Percentiles rank a stretch among this genome's conserved stretches.
These are phyloP conservation scores for Chiloscyllium plagiosum DNA, from an alignment of 2,113 vertebrate genomes.

Conservation along the genomic window DNA sequence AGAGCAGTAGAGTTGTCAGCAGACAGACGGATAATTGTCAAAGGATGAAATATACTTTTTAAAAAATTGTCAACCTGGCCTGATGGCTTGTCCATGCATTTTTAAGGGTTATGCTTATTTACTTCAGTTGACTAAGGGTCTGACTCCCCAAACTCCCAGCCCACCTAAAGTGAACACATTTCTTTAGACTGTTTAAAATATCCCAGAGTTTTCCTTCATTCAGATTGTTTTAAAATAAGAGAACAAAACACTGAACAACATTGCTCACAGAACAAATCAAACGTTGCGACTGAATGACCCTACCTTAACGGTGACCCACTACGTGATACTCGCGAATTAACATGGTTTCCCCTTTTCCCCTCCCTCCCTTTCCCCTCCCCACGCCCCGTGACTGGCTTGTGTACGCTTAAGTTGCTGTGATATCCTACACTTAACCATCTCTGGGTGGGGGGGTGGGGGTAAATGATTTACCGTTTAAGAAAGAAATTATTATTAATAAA, in stretches of 20 bases:
- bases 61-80: background rate
- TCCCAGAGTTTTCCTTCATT: background rate
- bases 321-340: background rate
- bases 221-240: background rate
- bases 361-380: background rate
- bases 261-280: slow-evolving; percentile 17
- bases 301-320: slow-evolving; percentile 1
- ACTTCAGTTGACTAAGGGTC: background rate
- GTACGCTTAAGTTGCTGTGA: background rate
- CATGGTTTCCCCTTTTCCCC: background rate
- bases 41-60: background rate
- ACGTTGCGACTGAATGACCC: slow-evolving; percentile 26
- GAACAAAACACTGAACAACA: slow-evolving; percentile 1
- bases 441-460: background rate
- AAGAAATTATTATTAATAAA: slow-evolving; percentile 9
- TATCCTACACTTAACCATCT: slow-evolving; percentile 13
- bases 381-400: background rate
- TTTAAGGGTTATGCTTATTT: background rate
- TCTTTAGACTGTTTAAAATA: background rate
- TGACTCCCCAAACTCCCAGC: background rate
- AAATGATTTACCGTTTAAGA: background rate
- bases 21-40: background rate
- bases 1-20: background rate
- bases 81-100: background rate
- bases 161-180: background rate